A percentile compares a stretch with the other conserved stretches of the same genome.
phyloP scores from a whole-genome alignment of 2,888 invertebrate genomes.

The Prostheceraeus crozeri region DNA sequence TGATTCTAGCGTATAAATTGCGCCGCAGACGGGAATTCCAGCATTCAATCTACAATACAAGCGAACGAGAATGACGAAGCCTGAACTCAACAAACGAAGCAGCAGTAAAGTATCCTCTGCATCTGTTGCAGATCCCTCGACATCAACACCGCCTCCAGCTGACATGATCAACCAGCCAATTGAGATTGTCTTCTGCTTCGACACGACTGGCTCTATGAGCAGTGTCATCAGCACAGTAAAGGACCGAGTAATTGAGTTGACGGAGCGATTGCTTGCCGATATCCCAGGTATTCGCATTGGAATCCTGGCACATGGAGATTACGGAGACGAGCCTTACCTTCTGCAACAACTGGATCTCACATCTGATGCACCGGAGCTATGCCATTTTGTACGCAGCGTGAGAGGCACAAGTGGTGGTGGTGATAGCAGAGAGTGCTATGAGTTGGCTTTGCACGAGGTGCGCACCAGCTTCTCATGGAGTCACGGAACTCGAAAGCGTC shows the following conservation, averaged over 20 bases:
- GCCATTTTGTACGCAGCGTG: slow-evolving; percentile 45
- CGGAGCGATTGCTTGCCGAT: slow-evolving; percentile 49
- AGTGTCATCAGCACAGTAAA: slow-evolving; percentile 46
- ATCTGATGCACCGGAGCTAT: slow-evolving; percentile 44
- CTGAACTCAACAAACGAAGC: no score
- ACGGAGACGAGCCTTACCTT: slow-evolving; percentile 50
- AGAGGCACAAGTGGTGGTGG: slow-evolving; percentile 49
- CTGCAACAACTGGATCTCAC: slow-evolving; percentile 48
- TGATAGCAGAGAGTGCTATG: slow-evolving; percentile 51
- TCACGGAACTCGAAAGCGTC: slow-evolving; percentile 46
- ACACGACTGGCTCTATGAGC: slow-evolving; percentile 50
- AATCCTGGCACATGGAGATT: slow-evolving; percentile 53
- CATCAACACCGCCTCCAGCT: not conserved
- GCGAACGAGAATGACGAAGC: no score
- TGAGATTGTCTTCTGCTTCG: slow-evolving; percentile 48
- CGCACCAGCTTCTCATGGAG: slow-evolving; percentile 36
- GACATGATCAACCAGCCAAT: slow-evolving; percentile 40
- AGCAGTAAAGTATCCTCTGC: no score
- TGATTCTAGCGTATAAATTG: no score
- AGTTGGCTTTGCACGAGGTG: slow-evolving; percentile 46
- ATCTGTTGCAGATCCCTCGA: no score
- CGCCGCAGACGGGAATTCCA: no score
- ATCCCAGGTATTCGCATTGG: slow-evolving; percentile 49
- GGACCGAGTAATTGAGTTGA: slow-evolving; percentile 46
- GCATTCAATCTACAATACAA: no score